phyloP scores from a whole-genome alignment of 2,113 vertebrate species.

The Phoenicopterus ruber region DNA sequence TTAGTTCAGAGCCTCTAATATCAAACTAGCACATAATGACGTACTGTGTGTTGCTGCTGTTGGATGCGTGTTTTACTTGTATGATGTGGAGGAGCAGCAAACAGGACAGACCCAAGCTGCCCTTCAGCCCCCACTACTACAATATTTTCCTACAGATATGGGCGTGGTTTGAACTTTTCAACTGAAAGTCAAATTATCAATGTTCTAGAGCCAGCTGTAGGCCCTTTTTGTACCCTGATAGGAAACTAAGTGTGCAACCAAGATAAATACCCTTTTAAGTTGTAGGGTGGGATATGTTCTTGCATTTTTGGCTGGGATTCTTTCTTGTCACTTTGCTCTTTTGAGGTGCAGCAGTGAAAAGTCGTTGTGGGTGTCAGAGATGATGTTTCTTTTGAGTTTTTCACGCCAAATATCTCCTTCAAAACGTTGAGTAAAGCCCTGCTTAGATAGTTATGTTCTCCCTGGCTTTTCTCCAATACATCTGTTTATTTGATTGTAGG shows the following conservation, averaged over 20 bases:
- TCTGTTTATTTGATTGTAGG: slow-evolving; percentile 75
- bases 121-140: not conserved
- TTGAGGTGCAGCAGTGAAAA: not conserved
- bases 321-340: not conserved
- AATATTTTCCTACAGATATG: not conserved
- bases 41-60: not conserved
- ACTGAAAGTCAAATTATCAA: not conserved
- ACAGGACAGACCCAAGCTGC: not conserved
- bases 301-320: not conserved
- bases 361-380: not conserved
- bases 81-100: not conserved
- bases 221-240: not conserved
- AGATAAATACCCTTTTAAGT: not conserved
- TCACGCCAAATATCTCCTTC: not conserved
- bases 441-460: not conserved
- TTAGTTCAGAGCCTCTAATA: not conserved
- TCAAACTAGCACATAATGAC: not conserved
- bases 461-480: not conserved
- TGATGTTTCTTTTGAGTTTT: not conserved
- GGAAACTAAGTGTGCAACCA: not conserved
- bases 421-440: not conserved
- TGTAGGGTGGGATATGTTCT: not conserved
- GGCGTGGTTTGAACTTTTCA: not conserved
- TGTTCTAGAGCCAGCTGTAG: not conserved
- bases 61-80: not conserved